phyloP scores from a whole-genome alignment of 2,113 vertebrate species.

The Pseudonaja textilis region DNA sequence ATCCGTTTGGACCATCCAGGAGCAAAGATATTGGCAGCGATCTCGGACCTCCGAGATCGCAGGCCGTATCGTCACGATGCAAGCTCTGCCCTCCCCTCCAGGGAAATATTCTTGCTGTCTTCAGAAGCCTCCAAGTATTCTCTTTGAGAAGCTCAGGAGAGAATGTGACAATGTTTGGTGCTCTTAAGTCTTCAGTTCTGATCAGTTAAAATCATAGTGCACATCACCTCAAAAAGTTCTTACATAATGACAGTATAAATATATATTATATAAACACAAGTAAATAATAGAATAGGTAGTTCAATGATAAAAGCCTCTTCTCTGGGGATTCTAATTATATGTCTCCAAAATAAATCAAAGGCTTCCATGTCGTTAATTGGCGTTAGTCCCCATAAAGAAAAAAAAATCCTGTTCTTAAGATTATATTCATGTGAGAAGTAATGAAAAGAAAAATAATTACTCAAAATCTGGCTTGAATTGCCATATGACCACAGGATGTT shows the following conservation, averaged over 20 bases:
- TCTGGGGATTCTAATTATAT: neutral
- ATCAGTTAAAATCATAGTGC: neutral
- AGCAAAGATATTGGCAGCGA: too few relatives aligned
- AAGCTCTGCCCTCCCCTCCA: too few relatives aligned
- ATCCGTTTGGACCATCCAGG: too few relatives aligned
- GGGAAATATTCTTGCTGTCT: neutral
- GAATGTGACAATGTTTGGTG: neutral
- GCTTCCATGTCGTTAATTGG: neutral
- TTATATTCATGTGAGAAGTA: neutral
- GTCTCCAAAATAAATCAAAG: neutral
- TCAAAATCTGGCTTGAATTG: neutral
- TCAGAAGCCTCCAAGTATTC: neutral
- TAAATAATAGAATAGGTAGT: neutral
- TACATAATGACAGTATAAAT: neutral
- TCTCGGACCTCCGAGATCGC: too few relatives aligned
- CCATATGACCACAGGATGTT: neutral
- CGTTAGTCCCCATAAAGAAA: neutral
- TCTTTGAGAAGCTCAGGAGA: neutral
- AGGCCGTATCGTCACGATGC: too few relatives aligned
- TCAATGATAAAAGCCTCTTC: neutral
- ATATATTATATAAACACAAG: neutral
- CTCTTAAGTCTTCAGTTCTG: neutral
- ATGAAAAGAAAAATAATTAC: neutral
- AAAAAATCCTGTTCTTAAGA: neutral
- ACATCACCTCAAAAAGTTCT: neutral